Percentiles rank a stretch among this genome's conserved stretches.
Conservation (phyloP, 1,140 invertebrate species). For the Drosophila pectinifera region DNA sequence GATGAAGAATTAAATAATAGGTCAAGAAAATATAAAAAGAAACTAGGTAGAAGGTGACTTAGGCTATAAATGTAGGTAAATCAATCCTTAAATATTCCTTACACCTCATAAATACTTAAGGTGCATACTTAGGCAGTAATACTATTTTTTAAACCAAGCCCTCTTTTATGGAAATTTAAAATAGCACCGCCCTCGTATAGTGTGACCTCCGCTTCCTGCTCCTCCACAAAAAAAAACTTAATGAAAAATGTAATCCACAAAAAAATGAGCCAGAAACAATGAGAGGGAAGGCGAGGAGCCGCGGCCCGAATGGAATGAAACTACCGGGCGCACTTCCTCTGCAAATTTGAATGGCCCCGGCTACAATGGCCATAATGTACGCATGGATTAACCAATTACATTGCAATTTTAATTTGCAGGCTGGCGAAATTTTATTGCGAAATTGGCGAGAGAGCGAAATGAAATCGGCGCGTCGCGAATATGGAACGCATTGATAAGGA, state of each 20-base stretch:
- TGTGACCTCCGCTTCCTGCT: conserved; percentile 2
- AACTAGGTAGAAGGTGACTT: no score
- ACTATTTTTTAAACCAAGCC: neutral
- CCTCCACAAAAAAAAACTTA: conserved; percentile 28
- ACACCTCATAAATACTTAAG: neutral
- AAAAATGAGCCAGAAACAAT: conserved; percentile 45
- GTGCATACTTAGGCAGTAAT: no score
- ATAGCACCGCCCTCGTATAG: neutral
- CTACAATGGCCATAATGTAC: conserved; percentile 71
- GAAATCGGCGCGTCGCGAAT: conserved; percentile 73
- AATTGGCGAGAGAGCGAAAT: conserved; percentile 75
- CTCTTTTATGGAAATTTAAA: conserved; percentile 2
- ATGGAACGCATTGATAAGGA: conserved; percentile 83
- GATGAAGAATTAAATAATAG: neutral
- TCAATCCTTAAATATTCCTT: neutral
- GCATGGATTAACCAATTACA: conserved; percentile 85
- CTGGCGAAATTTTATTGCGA: conserved; percentile 82
- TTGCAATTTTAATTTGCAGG: conserved; percentile 85
- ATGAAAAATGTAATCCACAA: conserved; percentile 49
- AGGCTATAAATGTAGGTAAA: neutral
- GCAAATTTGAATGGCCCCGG: conserved; percentile 54
- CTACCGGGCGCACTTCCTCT: conserved; percentile 61
- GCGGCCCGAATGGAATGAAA: conserved; percentile 37
- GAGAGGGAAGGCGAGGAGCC: conserved; percentile 6
- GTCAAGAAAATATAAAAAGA: neutral